Base-by-base conservation (phyloP, 2,797 vertebrate species). In the Notoglanidium macrostoma region DNA sequence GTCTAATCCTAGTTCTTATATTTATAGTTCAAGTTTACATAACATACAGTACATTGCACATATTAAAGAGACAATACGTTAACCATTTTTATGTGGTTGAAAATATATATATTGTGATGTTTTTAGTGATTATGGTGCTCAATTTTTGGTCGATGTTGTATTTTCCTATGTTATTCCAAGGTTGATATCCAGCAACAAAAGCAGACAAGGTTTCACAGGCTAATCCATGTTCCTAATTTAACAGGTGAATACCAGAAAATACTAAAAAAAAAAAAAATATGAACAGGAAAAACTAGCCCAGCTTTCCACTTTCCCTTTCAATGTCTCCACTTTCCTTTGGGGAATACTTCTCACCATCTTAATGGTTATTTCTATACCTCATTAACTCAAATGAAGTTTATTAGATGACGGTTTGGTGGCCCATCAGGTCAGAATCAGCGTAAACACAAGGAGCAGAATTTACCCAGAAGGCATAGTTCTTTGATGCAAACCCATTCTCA, bases 311-410 rank as follows among this genome's bases (percentile, higher is more conserved):
- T 55, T 55, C 29, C 44, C 23, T 49, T 72, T 72, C 19, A 19
- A 73, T 21, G 26, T 29, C 17, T 3, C 51, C n/a, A 77, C n/a
- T 55, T 17, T 26, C 26, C 51, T 35, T 44, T 80, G 12, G 5
- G 57, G 23, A 40, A 44, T 44, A 17, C 10, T 61, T 78, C 17
- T n/a, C 78, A 79, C 2, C 19, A 40, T 59, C 29, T 79, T 57
- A 79, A 57, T 59, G 21, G 55, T 44, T 21, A 61, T 80, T 80
- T 61, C 35, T 44, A 44, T 44, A 44, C 78, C 35, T 80, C 78
- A 80, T 79, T 79, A 79, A 35, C 54, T 79, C 54, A 3, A 79
- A 79, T 80, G 55, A 80, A 61, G 55, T 61, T 80, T 61, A 80
- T n/a, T 61, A 80, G 1, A 44, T 80, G 77, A 2, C 1, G 1